These are phyloP conservation scores for Mirounga angustirostris DNA, from an alignment of 2,113 vertebrate species.

Conservation along the genomic window DNA sequence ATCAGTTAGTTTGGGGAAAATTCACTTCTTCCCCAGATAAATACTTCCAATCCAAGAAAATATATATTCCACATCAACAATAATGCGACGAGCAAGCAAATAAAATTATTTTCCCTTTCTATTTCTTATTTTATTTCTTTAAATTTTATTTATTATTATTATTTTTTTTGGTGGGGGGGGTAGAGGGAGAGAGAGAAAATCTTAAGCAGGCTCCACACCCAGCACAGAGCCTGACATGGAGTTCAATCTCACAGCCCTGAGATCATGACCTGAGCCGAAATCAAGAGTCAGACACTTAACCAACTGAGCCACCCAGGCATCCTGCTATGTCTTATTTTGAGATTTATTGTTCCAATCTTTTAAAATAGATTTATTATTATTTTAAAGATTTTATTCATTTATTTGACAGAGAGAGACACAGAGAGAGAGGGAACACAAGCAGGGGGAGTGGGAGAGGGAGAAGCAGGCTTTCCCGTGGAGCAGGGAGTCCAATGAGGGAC, in stretches of 20 bases:
- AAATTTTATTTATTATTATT: not conserved
- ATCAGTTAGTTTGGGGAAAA: not conserved
- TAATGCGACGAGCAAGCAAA: not conserved
- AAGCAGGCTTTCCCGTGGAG: too few relatives aligned
- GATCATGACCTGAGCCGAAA: not conserved
- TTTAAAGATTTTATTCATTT: too few relatives aligned
- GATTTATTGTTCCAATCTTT: too few relatives aligned
- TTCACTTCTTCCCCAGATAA: not conserved
- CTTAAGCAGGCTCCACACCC: not conserved
- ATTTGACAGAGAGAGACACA: too few relatives aligned
- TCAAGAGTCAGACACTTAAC: too few relatives aligned
- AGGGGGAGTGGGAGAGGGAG: too few relatives aligned
- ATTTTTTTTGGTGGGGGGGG: not conserved
- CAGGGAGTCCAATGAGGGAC: too few relatives aligned
- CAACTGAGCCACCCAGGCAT: too few relatives aligned
- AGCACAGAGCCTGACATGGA: not conserved
- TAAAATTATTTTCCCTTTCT: not conserved
- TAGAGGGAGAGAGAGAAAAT: not conserved
- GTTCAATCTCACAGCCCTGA: not conserved
- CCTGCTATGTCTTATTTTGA: too few relatives aligned
- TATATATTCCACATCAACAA: not conserved
- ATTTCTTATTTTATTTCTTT: not conserved
- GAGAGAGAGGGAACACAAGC: too few relatives aligned
- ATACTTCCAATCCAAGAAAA: not conserved
- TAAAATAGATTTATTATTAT: too few relatives aligned